Base-by-base conservation (phyloP, 2,797 vertebrate genomes). In the Myotis planiceps region DNA sequence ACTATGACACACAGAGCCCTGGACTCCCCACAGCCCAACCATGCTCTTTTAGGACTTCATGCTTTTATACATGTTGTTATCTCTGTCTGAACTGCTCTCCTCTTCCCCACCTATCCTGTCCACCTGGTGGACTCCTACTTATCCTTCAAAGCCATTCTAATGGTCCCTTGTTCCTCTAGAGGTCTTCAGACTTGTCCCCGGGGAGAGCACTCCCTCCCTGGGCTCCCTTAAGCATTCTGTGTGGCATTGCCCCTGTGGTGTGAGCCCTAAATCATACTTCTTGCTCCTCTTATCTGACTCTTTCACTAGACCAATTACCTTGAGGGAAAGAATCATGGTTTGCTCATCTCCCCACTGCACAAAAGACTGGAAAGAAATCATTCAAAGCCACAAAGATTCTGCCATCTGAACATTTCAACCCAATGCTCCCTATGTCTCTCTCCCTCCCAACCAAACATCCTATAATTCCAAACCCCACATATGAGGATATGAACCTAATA, bases 131-230 rank as follows among this genome's bases (percentile, higher is more conserved):
- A 63, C 80, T 82, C 75, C 63, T 85, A 12, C 14, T 27, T 16
- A 63, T 23, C 53, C 76, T 53, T 55, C 85, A 85, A 74, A 94
- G 82, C 25, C 49, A 27, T 29, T 9, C 45, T 83, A 19, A 42
- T 23, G 21, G 18, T 15, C 58, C 49, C 32, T 88, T 66, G 69
- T 51, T 53, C 60, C 47, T 25, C 39, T 60, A 16, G 55, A 29
- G 3, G 7, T 39, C 39, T 71, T 45, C 39, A 21, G 51, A 65
- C 39, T 21, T 23, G 49, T 19, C 12, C 1, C 0, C 18, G 21
- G 68, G 25, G 37, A 45, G 58, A 9, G 9, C 2, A 29, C 5
- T 12, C 3, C 19, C 3, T 7, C 5, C 45, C 39, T 25, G 39
- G 9, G 19, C 37, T 84, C 23, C n/a, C 47, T 23, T 13, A 45